These are phyloP conservation scores for Hippolais icterina DNA, from an alignment of 2,113 vertebrate genomes.

Conservation along the genomic window DNA sequence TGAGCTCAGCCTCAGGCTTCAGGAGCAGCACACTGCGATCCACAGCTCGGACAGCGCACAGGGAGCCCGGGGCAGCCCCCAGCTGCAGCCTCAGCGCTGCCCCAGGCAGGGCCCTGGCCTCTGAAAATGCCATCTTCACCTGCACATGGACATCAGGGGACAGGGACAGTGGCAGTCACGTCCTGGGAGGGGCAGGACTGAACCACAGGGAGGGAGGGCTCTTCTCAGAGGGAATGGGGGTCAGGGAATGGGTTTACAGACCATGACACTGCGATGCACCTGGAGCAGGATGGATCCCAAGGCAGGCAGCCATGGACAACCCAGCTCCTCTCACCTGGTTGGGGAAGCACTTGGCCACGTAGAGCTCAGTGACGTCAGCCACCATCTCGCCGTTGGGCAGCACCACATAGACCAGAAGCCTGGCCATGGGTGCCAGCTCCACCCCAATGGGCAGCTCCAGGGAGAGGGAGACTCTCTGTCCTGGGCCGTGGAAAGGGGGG, in stretches of 20 bases:
- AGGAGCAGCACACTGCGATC: constrained; percentile 82
- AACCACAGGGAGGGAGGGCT: background rate
- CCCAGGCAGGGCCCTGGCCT: constrained; percentile 76
- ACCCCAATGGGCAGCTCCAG: background rate
- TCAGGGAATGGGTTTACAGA: background rate
- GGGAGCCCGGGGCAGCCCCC: constrained; percentile 74
- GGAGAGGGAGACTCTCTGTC: background rate
- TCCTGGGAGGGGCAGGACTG: background rate
- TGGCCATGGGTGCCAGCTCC: background rate
- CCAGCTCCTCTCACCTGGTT: background rate
- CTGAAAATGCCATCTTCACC: constrained; percentile 75
- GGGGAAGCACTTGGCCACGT: background rate
- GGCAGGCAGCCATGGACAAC: background rate
- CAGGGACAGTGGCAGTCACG: background rate
- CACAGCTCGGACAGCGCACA: constrained; percentile 78
- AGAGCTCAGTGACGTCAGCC: background rate
- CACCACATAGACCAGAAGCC: background rate
- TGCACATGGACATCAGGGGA: background rate
- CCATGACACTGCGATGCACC: fast-evolving
- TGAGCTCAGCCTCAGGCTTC: constrained; percentile 74
- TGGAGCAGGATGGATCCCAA: background rate
- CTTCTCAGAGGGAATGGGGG: background rate
- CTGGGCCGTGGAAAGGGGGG: background rate
- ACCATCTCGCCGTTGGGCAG: background rate
- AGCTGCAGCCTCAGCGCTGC: constrained; percentile 64